Evolutionary conservation across 2,888 invertebrate species (phyloP).

Genomic region (Crocallis elinguaria): DNA sequence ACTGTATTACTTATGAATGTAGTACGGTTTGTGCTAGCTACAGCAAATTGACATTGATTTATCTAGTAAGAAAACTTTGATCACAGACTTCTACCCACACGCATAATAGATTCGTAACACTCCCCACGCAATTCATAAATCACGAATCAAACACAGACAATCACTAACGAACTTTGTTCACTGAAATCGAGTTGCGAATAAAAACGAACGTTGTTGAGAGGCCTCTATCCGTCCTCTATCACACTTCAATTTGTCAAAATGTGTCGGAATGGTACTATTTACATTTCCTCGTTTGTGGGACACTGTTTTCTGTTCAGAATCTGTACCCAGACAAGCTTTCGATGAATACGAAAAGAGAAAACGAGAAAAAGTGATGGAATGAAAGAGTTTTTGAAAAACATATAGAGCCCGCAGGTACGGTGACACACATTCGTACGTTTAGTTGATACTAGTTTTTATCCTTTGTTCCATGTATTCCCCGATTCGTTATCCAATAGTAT

Average conservation of each 20-base stretch:
- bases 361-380: slow-evolving; percentile 53
- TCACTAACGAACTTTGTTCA: slow-evolving; percentile 78
- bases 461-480: slow-evolving; percentile 56
- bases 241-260: slow-evolving; percentile 76
- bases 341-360: slow-evolving; percentile 59
- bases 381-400: slow-evolving; percentile 44
- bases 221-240: slow-evolving; percentile 65
- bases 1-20: neutral
- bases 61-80: slow-evolving; percentile 1
- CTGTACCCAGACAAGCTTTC: slow-evolving; percentile 57
- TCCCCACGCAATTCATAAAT: slow-evolving; percentile 66
- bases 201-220: slow-evolving; percentile 63
- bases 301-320: slow-evolving; percentile 44
- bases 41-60: neutral
- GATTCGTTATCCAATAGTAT: too few relatives aligned
- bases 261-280: slow-evolving; percentile 63
- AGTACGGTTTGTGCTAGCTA: neutral
- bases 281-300: slow-evolving; percentile 48
- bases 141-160: slow-evolving; percentile 73
- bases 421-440: slow-evolving; percentile 49
- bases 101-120: slow-evolving; percentile 64
- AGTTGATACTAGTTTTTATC: slow-evolving; percentile 46
- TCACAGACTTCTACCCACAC: slow-evolving; percentile 39
- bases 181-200: slow-evolving; percentile 70
- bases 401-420: slow-evolving; percentile 42